Conservation (phyloP, 2,888 invertebrate species). For the Parnassius glacialis region DNA sequence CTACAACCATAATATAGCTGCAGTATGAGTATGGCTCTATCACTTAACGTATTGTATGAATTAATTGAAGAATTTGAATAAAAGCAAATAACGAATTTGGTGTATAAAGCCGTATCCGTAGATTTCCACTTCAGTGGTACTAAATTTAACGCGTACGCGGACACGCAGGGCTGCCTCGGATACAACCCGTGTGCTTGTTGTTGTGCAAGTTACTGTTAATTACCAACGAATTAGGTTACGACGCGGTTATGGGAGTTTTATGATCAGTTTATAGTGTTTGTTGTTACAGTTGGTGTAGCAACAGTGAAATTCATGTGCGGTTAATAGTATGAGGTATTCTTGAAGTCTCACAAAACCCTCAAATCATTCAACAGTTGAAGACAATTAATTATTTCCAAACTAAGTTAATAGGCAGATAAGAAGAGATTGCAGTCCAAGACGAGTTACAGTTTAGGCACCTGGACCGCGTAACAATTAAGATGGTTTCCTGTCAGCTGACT, state of each 20-base stretch:
- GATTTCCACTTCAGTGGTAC: conserved; percentile 34
- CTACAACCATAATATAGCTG: too few relatives aligned
- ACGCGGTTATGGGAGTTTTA: conserved; percentile 11
- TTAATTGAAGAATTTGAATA: neutral
- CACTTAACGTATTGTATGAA: too few relatives aligned
- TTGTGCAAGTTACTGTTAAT: conserved; percentile 27
- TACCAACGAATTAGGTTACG: conserved; percentile 24
- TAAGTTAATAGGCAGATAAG: too few relatives aligned
- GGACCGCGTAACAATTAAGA: too few relatives aligned
- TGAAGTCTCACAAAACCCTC: too few relatives aligned
- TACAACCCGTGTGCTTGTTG: conserved; percentile 7
- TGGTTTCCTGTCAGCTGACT: too few relatives aligned
- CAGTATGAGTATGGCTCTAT: too few relatives aligned
- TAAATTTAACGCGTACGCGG: conserved; percentile 45
- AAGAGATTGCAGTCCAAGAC: too few relatives aligned
- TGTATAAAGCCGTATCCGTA: conserved; percentile 43
- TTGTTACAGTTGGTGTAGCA: conserved; percentile 14
- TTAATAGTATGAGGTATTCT: neutral
- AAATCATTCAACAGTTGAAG: too few relatives aligned
- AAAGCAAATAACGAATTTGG: neutral
- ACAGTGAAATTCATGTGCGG: neutral
- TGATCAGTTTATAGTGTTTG: conserved; percentile 9
- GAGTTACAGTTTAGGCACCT: too few relatives aligned
- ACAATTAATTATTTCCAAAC: too few relatives aligned
- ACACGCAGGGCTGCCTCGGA: conserved; percentile 22